phyloP scores from a whole-genome alignment of 2,113 vertebrate species.

The Gnathonemus longibarbis region DNA sequence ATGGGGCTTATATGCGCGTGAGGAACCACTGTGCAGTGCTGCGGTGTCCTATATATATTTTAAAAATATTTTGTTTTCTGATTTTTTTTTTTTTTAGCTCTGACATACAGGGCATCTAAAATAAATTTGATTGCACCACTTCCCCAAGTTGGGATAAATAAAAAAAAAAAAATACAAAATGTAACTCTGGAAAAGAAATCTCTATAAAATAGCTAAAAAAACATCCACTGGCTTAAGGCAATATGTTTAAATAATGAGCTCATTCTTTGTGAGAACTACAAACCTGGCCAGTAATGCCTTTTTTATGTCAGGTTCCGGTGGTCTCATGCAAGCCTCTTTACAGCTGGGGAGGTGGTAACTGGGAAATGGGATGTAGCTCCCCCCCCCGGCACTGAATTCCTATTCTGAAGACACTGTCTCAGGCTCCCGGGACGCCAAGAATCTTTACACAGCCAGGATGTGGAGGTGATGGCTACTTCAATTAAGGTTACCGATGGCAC shows the following conservation, averaged over 20 bases:
- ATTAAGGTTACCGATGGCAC: slow-evolving; percentile 58
- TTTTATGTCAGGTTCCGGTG: slow-evolving; percentile 61
- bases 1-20: neutral
- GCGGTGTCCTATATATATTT: neutral
- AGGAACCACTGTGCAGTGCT: neutral
- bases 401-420: slow-evolving; percentile 47
- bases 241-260: slow-evolving; percentile 71
- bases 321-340: slow-evolving; percentile 66
- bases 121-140: too few species aligned
- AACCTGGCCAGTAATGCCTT: slow-evolving; percentile 58
- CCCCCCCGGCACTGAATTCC: slow-evolving; percentile 59
- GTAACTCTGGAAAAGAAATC: slow-evolving; percentile 17
- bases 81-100: neutral
- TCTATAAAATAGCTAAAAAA: slow-evolving; percentile 26
- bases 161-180: neutral
- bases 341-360: slow-evolving; percentile 53
- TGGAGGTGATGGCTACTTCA: slow-evolving; percentile 52
- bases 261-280: slow-evolving; percentile 50
- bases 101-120: neutral
- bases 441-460: slow-evolving; percentile 29
- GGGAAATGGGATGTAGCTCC: slow-evolving; percentile 60
- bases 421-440: neutral
- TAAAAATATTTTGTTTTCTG: neutral
- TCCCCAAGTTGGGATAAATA: neutral
- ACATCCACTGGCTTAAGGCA: slow-evolving; percentile 50